Conservation (phyloP, 2,797 vertebrate species). For the Amblyraja radiata region DNA sequence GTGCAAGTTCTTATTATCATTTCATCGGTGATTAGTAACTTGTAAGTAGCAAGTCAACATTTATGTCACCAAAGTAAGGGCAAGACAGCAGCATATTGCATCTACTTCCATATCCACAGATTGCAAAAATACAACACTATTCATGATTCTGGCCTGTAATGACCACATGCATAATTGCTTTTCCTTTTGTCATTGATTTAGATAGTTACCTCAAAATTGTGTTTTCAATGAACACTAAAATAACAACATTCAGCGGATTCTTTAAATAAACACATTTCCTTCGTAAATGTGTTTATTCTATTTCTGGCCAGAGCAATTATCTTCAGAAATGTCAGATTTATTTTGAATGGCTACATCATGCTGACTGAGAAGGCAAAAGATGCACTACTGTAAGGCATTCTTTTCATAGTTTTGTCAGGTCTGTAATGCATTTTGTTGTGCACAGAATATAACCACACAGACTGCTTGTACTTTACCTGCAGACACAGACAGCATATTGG, state of each 20-base stretch:
- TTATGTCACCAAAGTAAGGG: neutral
- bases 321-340: neutral
- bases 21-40: neutral
- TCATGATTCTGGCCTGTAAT: neutral
- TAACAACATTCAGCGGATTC: neutral
- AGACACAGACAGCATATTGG: neutral
- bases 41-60: neutral
- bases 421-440: neutral
- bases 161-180: neutral
- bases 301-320: neutral
- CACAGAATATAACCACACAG: neutral
- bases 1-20: neutral
- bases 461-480: neutral
- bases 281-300: neutral
- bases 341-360: neutral
- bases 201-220: too few species aligned
- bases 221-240: neutral
- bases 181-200: too few species aligned
- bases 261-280: neutral
- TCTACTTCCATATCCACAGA: neutral
- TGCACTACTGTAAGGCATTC: neutral
- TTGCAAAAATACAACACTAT: neutral
- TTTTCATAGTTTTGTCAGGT: conserved; percentile 7
- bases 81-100: neutral
- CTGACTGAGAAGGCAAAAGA: neutral